Evolutionary conservation across 1,140 invertebrate genomes (phyloP).

Genomic region (Laodelphax striatellus): DNA sequence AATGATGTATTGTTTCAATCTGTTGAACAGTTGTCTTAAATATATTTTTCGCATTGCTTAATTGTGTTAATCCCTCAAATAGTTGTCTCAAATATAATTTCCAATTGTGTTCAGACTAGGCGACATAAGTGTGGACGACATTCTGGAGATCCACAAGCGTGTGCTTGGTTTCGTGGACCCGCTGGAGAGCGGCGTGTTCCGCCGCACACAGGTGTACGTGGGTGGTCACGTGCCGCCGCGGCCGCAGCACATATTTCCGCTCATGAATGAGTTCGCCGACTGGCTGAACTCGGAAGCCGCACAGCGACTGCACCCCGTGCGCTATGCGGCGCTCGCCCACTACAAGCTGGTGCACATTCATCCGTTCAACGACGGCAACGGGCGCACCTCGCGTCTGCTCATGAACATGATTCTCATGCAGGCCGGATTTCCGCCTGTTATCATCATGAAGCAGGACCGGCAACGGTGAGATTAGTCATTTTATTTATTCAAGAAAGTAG

Average conservation of each 20-base stretch:
- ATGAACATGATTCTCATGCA: slow-evolving; percentile 98
- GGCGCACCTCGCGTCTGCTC: slow-evolving; percentile 81
- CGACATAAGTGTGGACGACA: slow-evolving; percentile 66
- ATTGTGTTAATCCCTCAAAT: too few species aligned
- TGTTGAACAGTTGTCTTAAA: too few species aligned
- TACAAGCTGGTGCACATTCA: slow-evolving; percentile 95
- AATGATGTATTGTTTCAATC: too few species aligned
- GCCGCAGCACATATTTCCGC: slow-evolving; percentile 58
- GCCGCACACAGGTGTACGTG: slow-evolving; percentile 83
- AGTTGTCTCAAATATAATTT: too few species aligned
- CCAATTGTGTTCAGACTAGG: slow-evolving; percentile 43
- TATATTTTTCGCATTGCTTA: too few species aligned
- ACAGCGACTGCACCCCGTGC: slow-evolving; percentile 72
- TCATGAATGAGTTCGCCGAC: slow-evolving; percentile 76
- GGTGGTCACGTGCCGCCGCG: slow-evolving; percentile 82
- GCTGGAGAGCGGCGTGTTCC: slow-evolving; percentile 69
- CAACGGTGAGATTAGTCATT: too few species aligned
- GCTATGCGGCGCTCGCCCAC: slow-evolving; percentile 87
- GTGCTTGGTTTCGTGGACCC: slow-evolving; percentile 91
- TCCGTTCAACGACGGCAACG: slow-evolving; percentile 88
- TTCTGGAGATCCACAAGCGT: slow-evolving; percentile 83
- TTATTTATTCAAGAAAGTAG: too few species aligned
- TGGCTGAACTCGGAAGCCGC: slow-evolving; percentile 88
- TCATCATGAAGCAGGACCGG: slow-evolving; percentile 84
- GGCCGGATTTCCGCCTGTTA: slow-evolving; percentile 92